Evolutionary conservation across 2,888 invertebrate species (phyloP), one percentile per base, ranked within the genome.

Genomic region (Thelaira solivaga): DNA sequence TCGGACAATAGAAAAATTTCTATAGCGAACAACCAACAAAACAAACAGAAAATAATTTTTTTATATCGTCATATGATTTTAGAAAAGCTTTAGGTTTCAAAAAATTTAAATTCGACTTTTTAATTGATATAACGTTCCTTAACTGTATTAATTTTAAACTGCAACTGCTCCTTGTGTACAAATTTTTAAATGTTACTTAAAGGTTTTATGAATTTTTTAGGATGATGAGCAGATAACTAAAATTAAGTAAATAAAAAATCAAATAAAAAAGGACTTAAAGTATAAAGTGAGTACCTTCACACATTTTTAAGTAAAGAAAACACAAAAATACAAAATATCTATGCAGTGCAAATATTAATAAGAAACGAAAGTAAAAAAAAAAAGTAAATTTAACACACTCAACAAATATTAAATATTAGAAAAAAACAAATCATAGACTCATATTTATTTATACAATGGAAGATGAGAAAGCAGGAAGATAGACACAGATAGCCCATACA

Each of bases 341-440:
- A n/a, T n/a, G n/a, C n/a, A 36, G n/a, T 36, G 31, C 39, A 69
- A 69, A 39, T 43, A 41, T 31, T 13, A 24, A 41, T 20, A n/a
- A n/a, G n/a, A n/a, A n/a, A n/a, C n/a, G n/a, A n/a, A n/a, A n/a
- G n/a, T n/a, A n/a, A n/a, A n/a, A 10, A 24, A 31, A 41, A 4
- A 16, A 29, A 49, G 45, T n/a, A 36, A 45, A 74, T 41, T 65
- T 69, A 59, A 74, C 74, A 78, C 74, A 78, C 65, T 74, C 74
- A 78, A 65, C 74, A 78, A 65, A 74, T 71, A 78, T 74, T 78
- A 74, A 74, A 78, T 78, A 78, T 74, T 74, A 49, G 74, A 61
- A n/a, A 55, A n/a, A n/a, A n/a, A n/a, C n/a, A n/a, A 73, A 77
- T 78, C 69, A 61, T 45, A 59, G 24, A 69, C 59, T 69, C 73